Conservation (phyloP, 2,888 invertebrate genomes). For the Melanophora roralis region DNA sequence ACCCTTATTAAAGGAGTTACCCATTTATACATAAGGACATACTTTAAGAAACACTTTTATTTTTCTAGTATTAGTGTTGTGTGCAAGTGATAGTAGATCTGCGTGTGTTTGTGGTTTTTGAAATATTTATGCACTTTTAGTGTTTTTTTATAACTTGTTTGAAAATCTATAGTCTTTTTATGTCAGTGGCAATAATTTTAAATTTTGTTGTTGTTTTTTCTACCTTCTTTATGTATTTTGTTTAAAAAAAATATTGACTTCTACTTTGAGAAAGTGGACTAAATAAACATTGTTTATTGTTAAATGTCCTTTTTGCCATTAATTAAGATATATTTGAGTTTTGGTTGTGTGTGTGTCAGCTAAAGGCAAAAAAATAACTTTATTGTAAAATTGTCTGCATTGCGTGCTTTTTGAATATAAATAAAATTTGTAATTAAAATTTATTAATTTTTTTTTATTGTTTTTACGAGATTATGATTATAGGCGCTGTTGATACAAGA, state of each 20-base stretch:
- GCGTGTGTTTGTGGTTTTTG: conserved; percentile 24
- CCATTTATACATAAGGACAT: too few relatives aligned
- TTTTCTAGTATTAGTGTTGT: background rate
- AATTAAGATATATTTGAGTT: conserved; percentile 5
- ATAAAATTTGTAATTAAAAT: conserved; percentile 36
- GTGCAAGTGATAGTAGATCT: conserved; percentile 14
- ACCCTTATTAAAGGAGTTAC: too few relatives aligned
- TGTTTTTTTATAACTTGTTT: conserved; percentile 49
- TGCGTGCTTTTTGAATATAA: conserved; percentile 42
- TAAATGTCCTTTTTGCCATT: conserved; percentile 28
- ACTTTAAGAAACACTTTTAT: too few relatives aligned
- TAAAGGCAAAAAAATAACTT: background rate
- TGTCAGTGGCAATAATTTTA: conserved; percentile 50
- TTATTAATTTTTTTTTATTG: conserved; percentile 3
- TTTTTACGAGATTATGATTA: background rate
- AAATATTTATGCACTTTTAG: conserved; percentile 30
- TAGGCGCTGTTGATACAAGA: background rate
- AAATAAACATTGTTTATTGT: conserved; percentile 22
- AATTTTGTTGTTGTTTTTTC: conserved; percentile 10
- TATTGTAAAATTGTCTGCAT: conserved; percentile 34
- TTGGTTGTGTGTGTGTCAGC: background rate
- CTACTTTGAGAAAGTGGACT: conserved; percentile 14
- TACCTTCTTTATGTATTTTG: background rate
- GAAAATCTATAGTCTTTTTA: conserved; percentile 51
- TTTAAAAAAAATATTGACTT: background rate